Evolutionary conservation across 2,888 invertebrate species (phyloP), one percentile per base, ranked within the genome.

Genomic region (Synergus itoensis): DNA sequence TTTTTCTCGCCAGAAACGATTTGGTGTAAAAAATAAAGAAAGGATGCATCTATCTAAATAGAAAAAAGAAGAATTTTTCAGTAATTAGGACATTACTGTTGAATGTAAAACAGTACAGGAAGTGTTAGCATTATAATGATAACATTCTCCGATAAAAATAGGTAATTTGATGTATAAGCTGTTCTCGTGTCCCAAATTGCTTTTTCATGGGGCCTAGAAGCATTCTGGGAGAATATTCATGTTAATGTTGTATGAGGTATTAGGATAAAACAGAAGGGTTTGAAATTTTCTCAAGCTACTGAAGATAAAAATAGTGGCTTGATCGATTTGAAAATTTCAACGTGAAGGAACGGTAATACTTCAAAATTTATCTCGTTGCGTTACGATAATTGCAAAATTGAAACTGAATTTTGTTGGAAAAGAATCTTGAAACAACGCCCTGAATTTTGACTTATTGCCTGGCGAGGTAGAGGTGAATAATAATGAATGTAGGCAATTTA

Each of bases 141-240:
- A 53, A 73, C 45, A 53, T 73, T 53, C 73, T 75, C 81, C 4
- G 77, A 80, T 83, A 82, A 83, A 80, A 81, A 86, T 87, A 87
- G 89, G 87, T 90, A 90, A 91, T 89, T 89, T 81, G 90, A 91
- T 89, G 88, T 89, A 88, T 73, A 84, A 82, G 85, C 86, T 79
- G 84, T 87, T 86, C 81, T 73, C 82, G 80, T 82, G 85, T 88
- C 90, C 90, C 89, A 90, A 86, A 86, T 88, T 90, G 90, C 89
- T 90, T 90, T 90, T 87, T 80, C 80, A 83, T 79, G 87, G 90
- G 88, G 89, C 88, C 87, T 89, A 86, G 86, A 90, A 90, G 91
- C 90, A 90, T 83, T 86, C 85, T 90, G 90, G 90, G 90, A 88
- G 89, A 86, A 87, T 87, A 90, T 88, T 87, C 86, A 86, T 88